Base-by-base conservation (phyloP, 2,113 vertebrate genomes). In the Atherinomorus stipes region DNA sequence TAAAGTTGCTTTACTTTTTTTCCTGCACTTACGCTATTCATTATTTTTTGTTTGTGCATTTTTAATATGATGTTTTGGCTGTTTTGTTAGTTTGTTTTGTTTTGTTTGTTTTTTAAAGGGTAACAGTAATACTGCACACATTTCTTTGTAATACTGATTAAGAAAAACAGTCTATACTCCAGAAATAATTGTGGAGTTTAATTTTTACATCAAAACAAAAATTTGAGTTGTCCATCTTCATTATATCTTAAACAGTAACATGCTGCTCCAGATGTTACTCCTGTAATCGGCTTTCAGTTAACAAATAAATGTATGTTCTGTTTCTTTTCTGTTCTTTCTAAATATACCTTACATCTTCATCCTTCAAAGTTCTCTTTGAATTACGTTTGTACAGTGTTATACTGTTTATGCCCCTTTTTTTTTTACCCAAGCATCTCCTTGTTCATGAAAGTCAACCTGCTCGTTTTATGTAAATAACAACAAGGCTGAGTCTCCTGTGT, bases 401-500 rank as follows among this genome's bases (percentile, higher is more conserved):
- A 12, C 42, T 49, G 42, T 65, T 69, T 40, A 1, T 19, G 58
- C 44, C 37, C 54, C 47, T 52, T 61, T 77, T 62, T 52, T 61
- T 77, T 62, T 67, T 72, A 44, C 71, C 57, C 38, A 13, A 74
- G 58, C 45, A 50, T 42, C 62, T 51, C 74, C 54, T 54, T 11
- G 12, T 18, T 71, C 49, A 70, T 88, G 71, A 88, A 88, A 91
- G 59, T 62, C 67, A 85, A 85, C 80, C 81, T 85, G 67, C 68
- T 70, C 7, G 9, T 85, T 85, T 87, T 76, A 78, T 82, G 83
- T 85, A 86, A 87, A 88, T 86, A 91, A 74, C 64, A 78, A 71
- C 75, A 74, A 69, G 54, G 60, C 67, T 62, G 63, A 40, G 45
- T 89, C 84, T 85, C 74, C 69, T 9, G 80, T 63, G 86, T 81